Evolutionary conservation across 2,888 invertebrate species (phyloP).

Genomic region (Habroteleia sp.): DNA sequence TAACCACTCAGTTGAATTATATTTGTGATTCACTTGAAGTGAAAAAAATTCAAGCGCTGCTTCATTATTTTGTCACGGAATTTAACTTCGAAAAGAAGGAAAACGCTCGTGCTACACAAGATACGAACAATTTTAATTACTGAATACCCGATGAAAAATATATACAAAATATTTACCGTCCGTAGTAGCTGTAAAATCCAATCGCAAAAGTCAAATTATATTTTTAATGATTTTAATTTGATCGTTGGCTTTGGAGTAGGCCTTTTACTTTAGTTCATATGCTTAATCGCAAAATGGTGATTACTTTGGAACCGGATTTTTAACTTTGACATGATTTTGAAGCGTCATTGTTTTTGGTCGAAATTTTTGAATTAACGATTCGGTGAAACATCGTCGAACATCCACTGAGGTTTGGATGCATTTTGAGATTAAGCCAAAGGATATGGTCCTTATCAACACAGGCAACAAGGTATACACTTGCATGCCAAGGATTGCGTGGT

Average conservation of each 20-base stretch:
- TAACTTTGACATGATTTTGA: no score
- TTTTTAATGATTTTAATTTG: neutral
- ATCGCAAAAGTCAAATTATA: neutral
- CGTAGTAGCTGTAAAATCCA: neutral
- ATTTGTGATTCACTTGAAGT: constrained; percentile 16
- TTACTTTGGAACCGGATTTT: no score
- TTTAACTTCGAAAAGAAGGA: constrained; percentile 8
- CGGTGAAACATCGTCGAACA: constrained; percentile 30
- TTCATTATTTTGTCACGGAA: constrained; percentile 25
- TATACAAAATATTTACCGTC: neutral
- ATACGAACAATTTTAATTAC: constrained; percentile 9
- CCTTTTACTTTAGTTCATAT: no score
- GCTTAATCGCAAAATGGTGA: no score
- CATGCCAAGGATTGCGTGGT: constrained; percentile 74
- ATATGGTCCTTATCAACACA: constrained; percentile 70
- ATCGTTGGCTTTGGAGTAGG: neutral
- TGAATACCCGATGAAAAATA: constrained; percentile 3
- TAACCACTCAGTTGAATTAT: constrained; percentile 37
- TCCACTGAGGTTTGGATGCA: constrained; percentile 28
- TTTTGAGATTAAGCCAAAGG: constrained; percentile 59
- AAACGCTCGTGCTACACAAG: neutral
- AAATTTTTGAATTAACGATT: constrained; percentile 27
- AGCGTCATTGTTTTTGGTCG: no score
- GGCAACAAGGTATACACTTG: constrained; percentile 72
- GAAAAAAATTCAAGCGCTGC: constrained; percentile 2